A percentile compares a stretch with the other conserved stretches of the same genome.
Evolutionary conservation across 2,113 vertebrate genomes (phyloP).

Genomic region (Rhinolophus sinicus): DNA sequence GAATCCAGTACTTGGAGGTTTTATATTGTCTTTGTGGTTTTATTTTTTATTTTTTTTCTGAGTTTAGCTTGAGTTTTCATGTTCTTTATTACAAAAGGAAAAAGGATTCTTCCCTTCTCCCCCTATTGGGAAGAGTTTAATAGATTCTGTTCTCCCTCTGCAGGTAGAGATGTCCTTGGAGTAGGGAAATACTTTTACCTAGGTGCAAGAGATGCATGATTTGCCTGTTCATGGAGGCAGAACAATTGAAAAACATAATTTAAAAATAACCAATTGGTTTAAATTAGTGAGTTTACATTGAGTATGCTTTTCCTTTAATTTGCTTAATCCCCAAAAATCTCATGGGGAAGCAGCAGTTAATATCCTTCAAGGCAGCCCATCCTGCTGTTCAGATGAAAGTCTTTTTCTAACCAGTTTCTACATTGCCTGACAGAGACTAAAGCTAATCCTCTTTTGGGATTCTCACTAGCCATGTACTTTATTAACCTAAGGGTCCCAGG

Average conservation of each 20-base stretch:
- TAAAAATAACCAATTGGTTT: not conserved
- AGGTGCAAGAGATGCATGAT: not conserved
- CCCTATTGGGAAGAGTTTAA: not conserved
- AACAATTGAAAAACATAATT: not conserved
- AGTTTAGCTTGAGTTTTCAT: not conserved
- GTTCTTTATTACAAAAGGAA: not conserved
- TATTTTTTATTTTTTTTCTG: not conserved
- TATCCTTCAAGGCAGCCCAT: not conserved
- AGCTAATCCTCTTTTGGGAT: not conserved
- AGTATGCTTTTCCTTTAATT: conserved; percentile 1
- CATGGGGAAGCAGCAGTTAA: not conserved
- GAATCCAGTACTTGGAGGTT: not conserved
- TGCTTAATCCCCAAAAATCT: not conserved
- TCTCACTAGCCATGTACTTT: not conserved
- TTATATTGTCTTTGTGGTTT: not conserved
- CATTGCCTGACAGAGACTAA: not conserved
- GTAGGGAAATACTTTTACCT: not conserved
- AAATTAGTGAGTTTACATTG: not conserved
- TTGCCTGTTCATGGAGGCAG: not conserved
- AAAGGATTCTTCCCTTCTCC: not conserved
- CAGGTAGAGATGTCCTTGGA: not conserved
- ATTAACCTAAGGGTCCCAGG: not conserved
- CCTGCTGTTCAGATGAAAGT: not conserved
- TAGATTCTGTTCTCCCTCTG: not conserved
- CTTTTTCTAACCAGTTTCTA: not conserved